Percentiles rank a stretch among this genome's conserved stretches.
These are phyloP conservation scores for Mnemiopsis leidyi DNA, from an alignment of 37 sponge, comb jelly and placozoan species.

Conservation along the genomic window DNA sequence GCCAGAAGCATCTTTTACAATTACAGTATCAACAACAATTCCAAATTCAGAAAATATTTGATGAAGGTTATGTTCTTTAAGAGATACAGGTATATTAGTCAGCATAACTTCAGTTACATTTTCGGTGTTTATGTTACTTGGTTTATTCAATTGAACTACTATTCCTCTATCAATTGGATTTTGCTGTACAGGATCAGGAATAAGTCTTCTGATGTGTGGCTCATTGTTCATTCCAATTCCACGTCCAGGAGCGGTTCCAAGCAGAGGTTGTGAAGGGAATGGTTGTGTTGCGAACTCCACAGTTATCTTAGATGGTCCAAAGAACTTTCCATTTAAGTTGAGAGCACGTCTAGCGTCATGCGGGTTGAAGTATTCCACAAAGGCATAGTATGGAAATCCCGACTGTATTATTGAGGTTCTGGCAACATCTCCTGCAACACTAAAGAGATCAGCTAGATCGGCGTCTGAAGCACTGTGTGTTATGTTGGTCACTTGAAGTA, in stretches of 20 bases:
- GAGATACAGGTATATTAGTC: slow-evolving; percentile 2
- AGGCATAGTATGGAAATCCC: slow-evolving; percentile 53
- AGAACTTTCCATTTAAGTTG: slow-evolving; percentile 41
- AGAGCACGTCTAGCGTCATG: slow-evolving; percentile 16
- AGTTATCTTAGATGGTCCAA: slow-evolving; percentile 61
- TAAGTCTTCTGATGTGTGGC: neutral
- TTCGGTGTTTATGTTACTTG: neutral
- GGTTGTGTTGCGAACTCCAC: neutral
- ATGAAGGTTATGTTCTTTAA: slow-evolving; percentile 56
- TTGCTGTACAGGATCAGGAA: neutral
- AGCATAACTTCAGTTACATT: neutral
- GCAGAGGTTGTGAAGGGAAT: neutral
- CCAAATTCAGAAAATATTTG: slow-evolving; percentile 61
- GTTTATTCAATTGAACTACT: slow-evolving; percentile 16
- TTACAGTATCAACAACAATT: neutral
- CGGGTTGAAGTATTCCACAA: slow-evolving; percentile 22
- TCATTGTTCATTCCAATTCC: neutral
- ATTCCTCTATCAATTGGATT: neutral
- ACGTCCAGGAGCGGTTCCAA: slow-evolving; percentile 21
- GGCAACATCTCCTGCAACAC: slow-evolving; percentile 57
- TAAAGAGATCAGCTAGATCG: slow-evolving; percentile 42
- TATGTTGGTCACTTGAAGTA: slow-evolving; percentile 57
- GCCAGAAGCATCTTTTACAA: neutral
- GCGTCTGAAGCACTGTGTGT: slow-evolving; percentile 36
- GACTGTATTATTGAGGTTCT: slow-evolving; percentile 25